Base-by-base conservation (phyloP, 2,113 vertebrate genomes). In the Eublepharis macularius region DNA sequence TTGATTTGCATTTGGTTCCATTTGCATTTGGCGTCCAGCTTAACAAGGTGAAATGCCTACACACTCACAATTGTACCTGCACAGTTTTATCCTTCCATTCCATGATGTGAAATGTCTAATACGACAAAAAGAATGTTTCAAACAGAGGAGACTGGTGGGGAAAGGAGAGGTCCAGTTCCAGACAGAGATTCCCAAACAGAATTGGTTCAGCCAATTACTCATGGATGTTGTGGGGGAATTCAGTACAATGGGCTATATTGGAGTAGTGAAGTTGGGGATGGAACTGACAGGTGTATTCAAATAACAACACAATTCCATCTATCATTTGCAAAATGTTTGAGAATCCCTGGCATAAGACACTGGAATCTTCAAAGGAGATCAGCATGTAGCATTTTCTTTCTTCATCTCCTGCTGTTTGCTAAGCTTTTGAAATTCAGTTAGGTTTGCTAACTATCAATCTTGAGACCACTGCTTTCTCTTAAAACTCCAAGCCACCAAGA, bases 21-120 rank as follows among this genome's bases (percentile, higher is more conserved):
- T 94, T 94, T 92, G 89, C 87, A 85, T 91, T 88, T 75, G 36
- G 76, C 89, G 84, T 91, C 89, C 81, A 86, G 84, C 89, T 91
- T 86, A 92, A 89, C 75, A 81, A 80, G 74, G 87, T 87, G 76
- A 76, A 86, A 90, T 80, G 75, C 91, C 89, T 80, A 84, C 84
- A 87, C 82, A 49, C 57, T 90, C 39, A 66, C 43, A 75, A n/a
- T 70, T 29, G 57, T 60, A 43, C n/a, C 83, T 87, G 85, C 90
- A 83, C 81, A 88, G 76, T 82, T 77, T 36, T 73, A 87, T 43
- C 81, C 26, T 85, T 83, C 17, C 34, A 86, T 85, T 79, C 84
- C 85, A 70, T 80, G 16, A 76, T 47, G 4, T 63, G n/a, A 74
- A 72, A 49, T 84, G 60, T 87, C 87, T 80, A 63, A 88, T 80